Evolutionary conservation across 2,113 vertebrate genomes (phyloP).

Genomic region (Neopipo cinnamomea): DNA sequence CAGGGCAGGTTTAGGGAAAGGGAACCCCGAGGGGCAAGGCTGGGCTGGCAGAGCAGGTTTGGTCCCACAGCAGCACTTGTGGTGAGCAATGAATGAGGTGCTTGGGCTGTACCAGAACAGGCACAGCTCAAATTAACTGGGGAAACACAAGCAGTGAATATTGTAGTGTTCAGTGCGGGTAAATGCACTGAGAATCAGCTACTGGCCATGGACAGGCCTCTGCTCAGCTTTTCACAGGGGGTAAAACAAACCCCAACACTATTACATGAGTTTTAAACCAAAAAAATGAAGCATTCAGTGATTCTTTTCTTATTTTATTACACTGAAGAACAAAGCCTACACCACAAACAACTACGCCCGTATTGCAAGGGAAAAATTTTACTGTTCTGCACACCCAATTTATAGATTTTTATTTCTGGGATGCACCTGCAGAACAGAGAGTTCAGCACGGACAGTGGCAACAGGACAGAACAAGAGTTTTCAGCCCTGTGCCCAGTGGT

Average conservation of each 20-base stretch:
- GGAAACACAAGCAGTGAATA: not conserved
- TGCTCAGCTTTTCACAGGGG: not conserved
- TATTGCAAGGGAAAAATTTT: not conserved
- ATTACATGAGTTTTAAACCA: not conserved
- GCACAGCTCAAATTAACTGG: not conserved
- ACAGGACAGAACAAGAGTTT: not conserved
- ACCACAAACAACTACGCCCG: not conserved
- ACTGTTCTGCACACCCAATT: not conserved
- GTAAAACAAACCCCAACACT: not conserved
- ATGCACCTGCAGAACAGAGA: not conserved
- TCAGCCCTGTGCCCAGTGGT: not conserved
- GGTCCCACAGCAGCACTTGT: not conserved
- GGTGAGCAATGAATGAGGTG: fast-evolving
- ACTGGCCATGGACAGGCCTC: not conserved
- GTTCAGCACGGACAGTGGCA: not conserved
- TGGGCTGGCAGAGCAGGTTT: not conserved
- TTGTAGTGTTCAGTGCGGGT: fast-evolving
- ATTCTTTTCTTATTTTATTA: not conserved
- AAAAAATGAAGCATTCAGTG: not conserved
- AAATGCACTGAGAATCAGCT: not conserved
- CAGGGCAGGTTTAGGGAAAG: not conserved
- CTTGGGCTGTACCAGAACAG: not conserved
- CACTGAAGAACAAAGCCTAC: not conserved
- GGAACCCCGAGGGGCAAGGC: not conserved
- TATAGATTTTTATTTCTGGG: not conserved